Base-by-base conservation (phyloP, 2,797 vertebrate genomes). In the Eospalax fontanierii region DNA sequence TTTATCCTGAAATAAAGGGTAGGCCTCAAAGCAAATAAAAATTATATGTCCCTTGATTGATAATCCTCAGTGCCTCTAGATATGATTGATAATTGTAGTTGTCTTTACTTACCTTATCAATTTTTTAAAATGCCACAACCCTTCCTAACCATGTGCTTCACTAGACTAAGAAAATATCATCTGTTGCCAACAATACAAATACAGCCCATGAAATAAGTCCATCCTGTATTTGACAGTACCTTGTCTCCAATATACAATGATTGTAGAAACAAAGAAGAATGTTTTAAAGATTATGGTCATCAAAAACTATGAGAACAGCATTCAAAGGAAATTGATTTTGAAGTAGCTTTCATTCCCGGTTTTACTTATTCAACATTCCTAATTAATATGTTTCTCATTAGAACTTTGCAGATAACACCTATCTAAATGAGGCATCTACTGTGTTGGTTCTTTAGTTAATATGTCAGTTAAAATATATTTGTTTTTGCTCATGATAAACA, bases 331-430 rank as follows among this genome's bases (percentile, higher is more conserved):
- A 93, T 46, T 15, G 7, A 95, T 94, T 80, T 78, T 38, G 89
- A 92, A 61, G 78, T n/a, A 83, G n/a, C 46, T 87, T 84, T 86
- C 59, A 89, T 87, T 78, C 65, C 50, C 57, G 90, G 59, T 40
- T 89, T 94, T 87, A 76, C 54, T 84, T 88, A 88, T 59, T 86
- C 87, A 89, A 61, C 54, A 75, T 91, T 93, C 24, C 68, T 95
- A 81, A 83, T 88, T 79, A 92, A 71, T 82, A 63, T 73, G 28
- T 66, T 87, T 87, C 54, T 89, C 70, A 93, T 76, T 93, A 80
- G 71, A 95, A 80, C 43, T 89, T 63, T 54, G 76, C 21, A 74
- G 38, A 90, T 22, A 80, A 80, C 57, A 86, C 15, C 68, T 70
- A 79, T 21, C 46, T 86, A 89, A 92, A 91, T 66, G 11, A 50